These are phyloP conservation scores for Allacma fusca DNA, from an alignment of 2,888 invertebrate genomes.

Conservation along the genomic window DNA sequence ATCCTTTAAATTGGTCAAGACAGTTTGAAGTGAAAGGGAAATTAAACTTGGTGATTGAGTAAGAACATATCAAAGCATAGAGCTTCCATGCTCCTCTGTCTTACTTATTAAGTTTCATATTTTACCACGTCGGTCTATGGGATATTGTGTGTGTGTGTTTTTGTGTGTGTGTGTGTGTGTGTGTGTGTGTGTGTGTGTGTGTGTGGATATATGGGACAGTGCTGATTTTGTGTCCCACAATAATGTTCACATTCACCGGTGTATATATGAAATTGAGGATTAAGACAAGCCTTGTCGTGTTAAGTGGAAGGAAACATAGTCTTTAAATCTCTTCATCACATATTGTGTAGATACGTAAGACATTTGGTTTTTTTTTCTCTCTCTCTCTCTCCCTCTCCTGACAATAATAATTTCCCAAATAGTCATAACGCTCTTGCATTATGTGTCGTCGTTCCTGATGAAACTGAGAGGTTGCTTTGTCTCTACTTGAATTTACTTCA, in stretches of 20 bases:
- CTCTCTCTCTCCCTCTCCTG: neutral
- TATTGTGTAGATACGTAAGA: too few species aligned
- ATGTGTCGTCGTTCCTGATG: neutral
- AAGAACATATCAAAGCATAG: neutral
- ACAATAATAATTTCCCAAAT: neutral
- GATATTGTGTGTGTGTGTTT: too few species aligned
- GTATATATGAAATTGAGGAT: too few species aligned
- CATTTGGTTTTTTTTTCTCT: neutral
- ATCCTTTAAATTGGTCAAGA: slow-evolving; percentile 32
- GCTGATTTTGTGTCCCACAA: too few species aligned
- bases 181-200: neutral
- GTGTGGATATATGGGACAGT: neutral
- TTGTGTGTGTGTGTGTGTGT: neutral
- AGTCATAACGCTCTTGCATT: neutral
- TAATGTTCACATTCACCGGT: too few species aligned
- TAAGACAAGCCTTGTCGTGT: too few species aligned
- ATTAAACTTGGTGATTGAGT: slow-evolving; percentile 23
- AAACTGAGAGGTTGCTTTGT: neutral
- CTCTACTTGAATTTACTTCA: neutral
- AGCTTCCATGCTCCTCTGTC: neutral
- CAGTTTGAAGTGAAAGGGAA: slow-evolving; percentile 32
- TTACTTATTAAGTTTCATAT: too few species aligned
- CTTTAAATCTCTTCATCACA: too few species aligned
- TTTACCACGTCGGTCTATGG: too few species aligned
- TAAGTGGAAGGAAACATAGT: too few species aligned